Evolutionary conservation across 2,888 invertebrate genomes (phyloP), one percentile per base, ranked within the genome.

Genomic region (Catocala fraxini): DNA sequence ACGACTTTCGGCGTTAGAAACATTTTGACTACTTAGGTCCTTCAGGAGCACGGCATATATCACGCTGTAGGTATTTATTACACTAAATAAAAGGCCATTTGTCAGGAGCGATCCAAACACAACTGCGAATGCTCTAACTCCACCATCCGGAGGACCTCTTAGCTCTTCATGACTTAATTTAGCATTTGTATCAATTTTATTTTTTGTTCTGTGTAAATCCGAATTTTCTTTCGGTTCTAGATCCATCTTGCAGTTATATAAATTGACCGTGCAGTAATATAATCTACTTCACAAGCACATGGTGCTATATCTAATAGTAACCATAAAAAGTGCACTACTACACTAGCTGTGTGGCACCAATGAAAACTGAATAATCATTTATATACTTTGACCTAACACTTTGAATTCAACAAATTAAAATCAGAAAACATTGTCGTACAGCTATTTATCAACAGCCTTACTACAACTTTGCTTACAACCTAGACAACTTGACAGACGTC

Each of bases 21-120:
- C 96, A 13, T 96, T 96, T 61, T 95, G 94, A n/a, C 91, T 90
- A 63, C 93, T 86, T 63, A 98, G 92, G 77, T 95, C 95, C 54
- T 95, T 94, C 77, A 95, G 95, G 49, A 98, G 95, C 70, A 96
- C 95, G 6, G 95, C 94, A 85, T 97, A 97, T 70, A 98, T 95
- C 35, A 98, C 96, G 73, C 98, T 97, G 85, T 97, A 98, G 0
- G 97, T 97, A 92, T 99, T 99, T 82, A 99, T 98, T 49, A 98
- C 96, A 51, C 98, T 98, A 89, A 98, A 98, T 56, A 99, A 94
- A 55, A 98, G 96, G 6, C 98, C 98, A 89, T 99, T 98, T 81
- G 97, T 97, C 63, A 98, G 93, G 88, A 98, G 98, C 63, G 98
- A 98, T 48, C 96, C 97, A 47, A 98, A 79, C 95, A 98, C 95